Base-by-base conservation (phyloP, 2,888 invertebrate genomes). In the Cylloceria caligata region DNA sequence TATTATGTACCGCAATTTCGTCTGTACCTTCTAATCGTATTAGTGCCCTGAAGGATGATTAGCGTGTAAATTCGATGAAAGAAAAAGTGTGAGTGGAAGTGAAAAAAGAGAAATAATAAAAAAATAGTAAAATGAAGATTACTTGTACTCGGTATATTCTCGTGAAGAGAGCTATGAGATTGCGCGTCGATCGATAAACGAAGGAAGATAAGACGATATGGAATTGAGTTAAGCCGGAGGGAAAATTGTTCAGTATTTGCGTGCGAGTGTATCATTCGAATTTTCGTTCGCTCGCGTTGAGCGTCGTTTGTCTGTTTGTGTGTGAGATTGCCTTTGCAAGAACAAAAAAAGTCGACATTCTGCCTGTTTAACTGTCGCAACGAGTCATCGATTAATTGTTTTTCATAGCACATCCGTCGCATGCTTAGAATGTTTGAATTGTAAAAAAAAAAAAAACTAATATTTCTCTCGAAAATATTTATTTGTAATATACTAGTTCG, bases 1-100 rank as follows among this genome's bases (percentile, higher is more conserved):
- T 84, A 83, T 81, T 80, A 52, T 47, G 74, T 83, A 69, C 68
- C 68, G 60, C 39, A 81, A 77, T 55, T 85, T 81, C 80, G 74
- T 80, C 65, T 65, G 83, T 86, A 80, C 81, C 80, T 85, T 76
- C 72, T 74, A 81, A 55, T 83, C 71, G 82, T 83, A 85, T 85
- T 84, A 79, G 67, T 77, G 69, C 68, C 65, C 45, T 27, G 73
- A 73, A 27, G 34, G 49, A 69, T 30, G 55, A 81, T 34, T 34
- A 9, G 36, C 34, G 7, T 19, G 60, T 45, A 16, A 42, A 60
- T 9, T 55, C 16, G 36, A 57, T 16, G 39, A 27, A 27, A 39
- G 42, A 16, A 24, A 21, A 11, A 57, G 27, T 1, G 24, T 39
- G 24, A 55, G 42, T 52, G 21, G 13, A 36, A 2, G 34, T 7